phyloP scores from a whole-genome alignment of 1,140 invertebrate genomes.

The Dolichoris vasculosae region DNA sequence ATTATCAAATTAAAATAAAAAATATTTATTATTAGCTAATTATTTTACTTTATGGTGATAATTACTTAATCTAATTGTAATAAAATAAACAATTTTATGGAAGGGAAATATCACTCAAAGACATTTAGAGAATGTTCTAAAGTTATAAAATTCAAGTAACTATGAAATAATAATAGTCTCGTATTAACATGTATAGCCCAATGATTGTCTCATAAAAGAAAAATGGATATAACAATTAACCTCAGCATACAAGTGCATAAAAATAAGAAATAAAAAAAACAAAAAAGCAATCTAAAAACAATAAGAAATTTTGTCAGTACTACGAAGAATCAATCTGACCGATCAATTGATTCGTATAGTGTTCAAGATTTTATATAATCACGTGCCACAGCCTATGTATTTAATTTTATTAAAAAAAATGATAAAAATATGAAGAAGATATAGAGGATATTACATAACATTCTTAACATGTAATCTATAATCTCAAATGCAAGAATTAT shows the following conservation, averaged over 20 bases:
- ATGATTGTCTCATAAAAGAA: not conserved
- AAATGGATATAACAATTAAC: not conserved
- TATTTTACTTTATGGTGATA: not conserved
- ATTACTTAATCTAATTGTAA: not conserved
- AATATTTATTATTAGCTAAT: not conserved
- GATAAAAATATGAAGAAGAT: not conserved
- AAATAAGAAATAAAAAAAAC: not conserved
- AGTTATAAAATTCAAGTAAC: not conserved
- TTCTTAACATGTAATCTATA: conserved; percentile 44
- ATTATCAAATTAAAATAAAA: not conserved
- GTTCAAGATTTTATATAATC: conserved; percentile 1
- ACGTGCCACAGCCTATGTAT: not conserved
- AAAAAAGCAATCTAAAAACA: not conserved
- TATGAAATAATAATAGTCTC: conserved; percentile 16
- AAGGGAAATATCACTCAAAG: not conserved
- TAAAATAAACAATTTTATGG: not conserved
- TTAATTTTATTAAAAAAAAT: not conserved
- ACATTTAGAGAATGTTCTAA: not conserved
- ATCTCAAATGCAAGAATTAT: not conserved
- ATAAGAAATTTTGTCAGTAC: not conserved
- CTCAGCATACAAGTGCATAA: not conserved
- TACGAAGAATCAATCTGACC: conserved; percentile 7
- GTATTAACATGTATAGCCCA: not conserved
- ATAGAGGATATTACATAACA: conserved; percentile 35
- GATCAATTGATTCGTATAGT: conserved; percentile 12